Base-by-base conservation (phyloP, 2,888 invertebrate genomes). In the Machimus atricapillus region DNA sequence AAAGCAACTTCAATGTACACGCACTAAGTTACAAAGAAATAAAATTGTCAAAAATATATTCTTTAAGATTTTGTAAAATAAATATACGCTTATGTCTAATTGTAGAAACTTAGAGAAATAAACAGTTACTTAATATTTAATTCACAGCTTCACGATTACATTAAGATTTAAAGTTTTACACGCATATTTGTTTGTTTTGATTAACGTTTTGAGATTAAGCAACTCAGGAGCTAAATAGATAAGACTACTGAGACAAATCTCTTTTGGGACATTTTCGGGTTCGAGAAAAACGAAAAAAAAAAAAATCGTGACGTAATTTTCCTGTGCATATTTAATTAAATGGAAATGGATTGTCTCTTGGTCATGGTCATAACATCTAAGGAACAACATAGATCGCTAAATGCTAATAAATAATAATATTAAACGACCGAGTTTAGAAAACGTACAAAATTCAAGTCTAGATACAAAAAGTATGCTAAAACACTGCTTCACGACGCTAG, bases 141-240 rank as follows among this genome's bases (percentile, higher is more conserved):
- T 86, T 88, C 88, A 88, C 88, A 88, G 88, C 88, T 86, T 88
- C 87, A 88, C 79, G 79, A 87, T 77, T 85, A 87, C 85, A 85
- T 81, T 87, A 79, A 79, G 40, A 66, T 79, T 85, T 86, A 86
- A 85, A 46, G 76, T 85, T 52, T 82, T 85, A 46, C 76, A 52
- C 40, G 40, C 37, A 85, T 66, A 66, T 66, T 58, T 82, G 37
- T 81, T 81, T 83, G 66, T 85, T 74, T 85, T 74, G 73, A 85
- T 85, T 46, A 85, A 85, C 34, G 46, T 83, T 19, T 83, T 83
- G 83, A 83, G 79, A 79, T 56, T 79, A 66, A 66, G 66, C 66
- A 66, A 66, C 66, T 66, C 66, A 66, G 27, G 66, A 66, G 23
- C 23, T 19, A 66, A 66, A 66, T 8, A 66, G 66, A 66, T 27